A percentile compares a stretch with the other conserved stretches of the same genome.
phyloP scores from a whole-genome alignment of 2,888 invertebrate species.

The Ectropis crepuscularia region DNA sequence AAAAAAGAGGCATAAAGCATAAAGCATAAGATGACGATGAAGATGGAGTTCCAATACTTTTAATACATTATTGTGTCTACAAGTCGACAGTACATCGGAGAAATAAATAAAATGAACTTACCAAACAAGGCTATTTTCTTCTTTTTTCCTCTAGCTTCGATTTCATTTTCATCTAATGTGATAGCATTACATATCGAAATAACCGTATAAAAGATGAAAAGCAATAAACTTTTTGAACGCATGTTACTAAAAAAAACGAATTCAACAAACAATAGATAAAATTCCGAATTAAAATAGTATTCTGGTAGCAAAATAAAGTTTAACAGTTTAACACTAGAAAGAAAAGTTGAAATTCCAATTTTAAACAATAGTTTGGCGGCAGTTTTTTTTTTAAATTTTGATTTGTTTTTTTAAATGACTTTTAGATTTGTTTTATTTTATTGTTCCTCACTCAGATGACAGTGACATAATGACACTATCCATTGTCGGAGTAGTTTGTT shows the following conservation, averaged over 20 bases:
- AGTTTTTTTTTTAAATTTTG: constrained; percentile 12
- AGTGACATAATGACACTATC: constrained; percentile 45
- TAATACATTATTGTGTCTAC: background rate
- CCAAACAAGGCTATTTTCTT: constrained; percentile 72
- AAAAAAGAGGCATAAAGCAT: too few relatives aligned
- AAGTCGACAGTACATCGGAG: background rate
- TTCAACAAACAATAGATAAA: background rate
- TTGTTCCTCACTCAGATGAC: constrained; percentile 32
- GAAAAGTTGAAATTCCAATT: background rate
- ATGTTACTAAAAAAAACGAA: constrained; percentile 37
- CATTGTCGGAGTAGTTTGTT: constrained; percentile 34
- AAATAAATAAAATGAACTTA: constrained; percentile 52
- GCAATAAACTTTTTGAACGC: constrained; percentile 43
- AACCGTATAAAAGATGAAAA: constrained; percentile 44
- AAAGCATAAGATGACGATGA: background rate
- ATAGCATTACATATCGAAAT: constrained; percentile 50
- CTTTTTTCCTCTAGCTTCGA: constrained; percentile 72
- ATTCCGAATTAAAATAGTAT: constrained; percentile 4
- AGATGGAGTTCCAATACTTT: background rate
- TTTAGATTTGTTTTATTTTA: constrained; percentile 17
- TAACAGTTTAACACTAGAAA: background rate
- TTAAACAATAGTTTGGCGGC: background rate
- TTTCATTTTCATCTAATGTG: constrained; percentile 41
- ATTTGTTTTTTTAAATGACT: constrained; percentile 8
- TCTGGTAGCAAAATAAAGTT: too few relatives aligned